Evolutionary conservation across 2,113 vertebrate species (phyloP), one percentile per base, ranked within the genome.

Genomic region (Aptenodytes patagonicus): DNA sequence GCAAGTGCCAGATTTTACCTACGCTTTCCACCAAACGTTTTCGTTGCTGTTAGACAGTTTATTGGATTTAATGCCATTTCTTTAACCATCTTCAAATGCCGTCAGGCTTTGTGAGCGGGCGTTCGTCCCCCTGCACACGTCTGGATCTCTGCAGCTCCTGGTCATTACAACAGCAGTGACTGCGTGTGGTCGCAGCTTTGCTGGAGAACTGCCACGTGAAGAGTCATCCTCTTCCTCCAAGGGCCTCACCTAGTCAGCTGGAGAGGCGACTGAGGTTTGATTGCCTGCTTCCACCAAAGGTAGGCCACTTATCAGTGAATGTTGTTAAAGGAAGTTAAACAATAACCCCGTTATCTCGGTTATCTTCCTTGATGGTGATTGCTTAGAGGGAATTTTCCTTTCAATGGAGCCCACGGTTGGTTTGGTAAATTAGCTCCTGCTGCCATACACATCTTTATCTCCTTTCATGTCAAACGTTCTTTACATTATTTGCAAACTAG

Each of bases 151-250:
- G 17, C 75, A 83, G 79, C 66, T 88, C n/a, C 28, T 26, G 34
- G 9, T 29, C 3, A 2, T 58, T 29, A 4, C 1, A 2, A 4
- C 6, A 3, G 5, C 17, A 22, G 60, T 0, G 1, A 28, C 76
- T 81, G 42, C 15, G 7, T 0, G 0, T 20, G 58, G 49, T 40
- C 44, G 31, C 22, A 34, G 31, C 58, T 83, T 28, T 64, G 29
- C 40, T 64, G 1, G 16, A 65, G 49, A 87, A 28, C 32, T 49
- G 75, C 22, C 20, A 12, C 0, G 0, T 14, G 46, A 61, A 82
- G 31, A 60, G 10, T 3, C 57, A 2, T 10, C 24, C 2, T 44
- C 25, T 14, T 61, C n/a, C 54, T 58, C 46, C 36, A 29, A 44
- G 10, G 14, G 19, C 49, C 36, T 89, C 31, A 10, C 40, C 24